Percentiles rank a stretch among this genome's conserved stretches.
phyloP scores from a whole-genome alignment of 1,140 invertebrate genomes.

The Trichonephila clavata region DNA sequence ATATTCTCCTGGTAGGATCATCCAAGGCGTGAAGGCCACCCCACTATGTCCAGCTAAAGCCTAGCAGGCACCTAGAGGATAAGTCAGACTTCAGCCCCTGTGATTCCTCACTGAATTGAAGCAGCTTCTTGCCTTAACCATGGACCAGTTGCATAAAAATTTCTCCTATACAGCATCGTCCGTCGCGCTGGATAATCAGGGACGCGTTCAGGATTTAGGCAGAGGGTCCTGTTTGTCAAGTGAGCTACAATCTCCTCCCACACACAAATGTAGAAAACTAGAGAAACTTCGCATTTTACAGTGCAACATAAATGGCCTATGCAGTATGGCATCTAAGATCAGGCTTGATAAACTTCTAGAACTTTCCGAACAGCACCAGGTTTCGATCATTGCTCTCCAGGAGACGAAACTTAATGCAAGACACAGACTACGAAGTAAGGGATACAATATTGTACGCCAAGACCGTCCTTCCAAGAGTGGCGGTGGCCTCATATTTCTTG shows the following conservation, averaged over 20 bases:
- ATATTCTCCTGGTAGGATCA: too few species aligned
- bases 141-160: too few species aligned
- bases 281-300: neutral
- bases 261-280: too few species aligned
- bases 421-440: neutral
- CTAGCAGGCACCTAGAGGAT: too few species aligned
- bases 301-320: conserved; percentile 1
- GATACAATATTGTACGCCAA: neutral
- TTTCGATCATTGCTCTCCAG: neutral
- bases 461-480: neutral
- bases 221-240: neutral
- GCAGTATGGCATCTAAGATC: neutral
- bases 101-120: too few species aligned
- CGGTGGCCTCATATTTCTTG: neutral
- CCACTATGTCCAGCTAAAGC: too few species aligned
- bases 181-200: too few species aligned
- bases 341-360: neutral
- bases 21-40: too few species aligned
- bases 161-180: too few species aligned
- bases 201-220: neutral
- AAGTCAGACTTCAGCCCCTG: too few species aligned
- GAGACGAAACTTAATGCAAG: neutral
- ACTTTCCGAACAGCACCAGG: neutral
- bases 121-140: too few species aligned
- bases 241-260: conserved; percentile 23